Conservation (phyloP, 2,888 invertebrate species). For the Myopa testacea region DNA sequence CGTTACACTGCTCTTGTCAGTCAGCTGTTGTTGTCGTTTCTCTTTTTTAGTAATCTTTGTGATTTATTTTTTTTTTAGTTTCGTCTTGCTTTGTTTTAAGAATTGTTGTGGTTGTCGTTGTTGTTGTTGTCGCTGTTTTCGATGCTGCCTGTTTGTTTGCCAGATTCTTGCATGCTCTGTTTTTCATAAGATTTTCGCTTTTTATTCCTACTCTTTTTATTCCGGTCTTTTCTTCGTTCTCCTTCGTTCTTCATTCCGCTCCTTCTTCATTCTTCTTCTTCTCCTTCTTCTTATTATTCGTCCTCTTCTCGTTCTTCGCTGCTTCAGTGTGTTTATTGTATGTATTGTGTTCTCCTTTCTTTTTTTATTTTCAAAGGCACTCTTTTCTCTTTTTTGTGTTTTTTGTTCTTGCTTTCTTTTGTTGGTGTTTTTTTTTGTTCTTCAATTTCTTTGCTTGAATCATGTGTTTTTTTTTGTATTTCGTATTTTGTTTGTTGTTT, state of each 20-base stretch:
- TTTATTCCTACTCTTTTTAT: not conserved
- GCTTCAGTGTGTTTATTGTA: not conserved
- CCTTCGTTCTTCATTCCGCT: not conserved
- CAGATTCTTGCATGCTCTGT: not conserved
- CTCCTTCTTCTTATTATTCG: too few species aligned
- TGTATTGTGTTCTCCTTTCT: not conserved
- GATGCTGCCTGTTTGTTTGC: not conserved
- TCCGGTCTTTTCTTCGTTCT: not conserved
- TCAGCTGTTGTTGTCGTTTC: not conserved
- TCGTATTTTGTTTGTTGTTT: not conserved
- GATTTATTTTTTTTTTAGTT: too few species aligned
- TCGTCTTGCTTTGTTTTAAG: too few species aligned
- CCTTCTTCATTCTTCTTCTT: not conserved
- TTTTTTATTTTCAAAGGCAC: not conserved
- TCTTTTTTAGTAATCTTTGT: not conserved
- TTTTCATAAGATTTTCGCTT: not conserved
- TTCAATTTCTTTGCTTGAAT: not conserved
- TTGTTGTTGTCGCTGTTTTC: not conserved
- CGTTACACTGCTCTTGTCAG: not conserved
- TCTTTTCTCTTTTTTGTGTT: not conserved
- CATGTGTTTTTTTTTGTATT: not conserved
- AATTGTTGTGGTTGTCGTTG: not conserved
- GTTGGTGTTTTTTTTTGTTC: not conserved
- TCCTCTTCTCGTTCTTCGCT: not conserved
- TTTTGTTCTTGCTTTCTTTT: not conserved